Evolutionary conservation across 2,113 vertebrate genomes (phyloP).

Genomic region (Macroglossus sobrinus): DNA sequence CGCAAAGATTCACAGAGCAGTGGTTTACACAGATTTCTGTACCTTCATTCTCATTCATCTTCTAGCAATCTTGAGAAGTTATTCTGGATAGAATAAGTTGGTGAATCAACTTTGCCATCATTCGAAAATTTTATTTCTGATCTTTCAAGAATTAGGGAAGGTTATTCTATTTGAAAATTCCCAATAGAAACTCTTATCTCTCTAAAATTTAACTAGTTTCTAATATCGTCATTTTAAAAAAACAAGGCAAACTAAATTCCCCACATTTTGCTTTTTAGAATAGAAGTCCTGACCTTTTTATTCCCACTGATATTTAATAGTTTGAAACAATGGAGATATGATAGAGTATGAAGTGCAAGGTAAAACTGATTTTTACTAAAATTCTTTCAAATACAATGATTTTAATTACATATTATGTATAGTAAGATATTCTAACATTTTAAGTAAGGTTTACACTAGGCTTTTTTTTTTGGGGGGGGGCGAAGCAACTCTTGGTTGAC

Average conservation of each 20-base stretch:
- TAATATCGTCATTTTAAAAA: background rate
- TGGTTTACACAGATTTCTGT: background rate
- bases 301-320: background rate
- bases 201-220: background rate
- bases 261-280: background rate
- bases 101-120: background rate
- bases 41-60: background rate
- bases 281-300: background rate
- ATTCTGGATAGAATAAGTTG: background rate
- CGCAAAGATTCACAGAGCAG: background rate
- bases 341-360: background rate
- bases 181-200: background rate
- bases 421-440: background rate
- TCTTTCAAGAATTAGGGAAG: slow-evolving; percentile 6
- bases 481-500: too few relatives aligned
- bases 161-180: background rate
- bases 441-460: background rate
- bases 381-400: background rate
- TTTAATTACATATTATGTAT: background rate
- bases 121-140: background rate
- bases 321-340: background rate
- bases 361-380: background rate
- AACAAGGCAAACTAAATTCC: background rate
- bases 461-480: too few relatives aligned
- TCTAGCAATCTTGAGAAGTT: background rate